Conservation (phyloP, 2,888 invertebrate species). For the Nomada flava region DNA sequence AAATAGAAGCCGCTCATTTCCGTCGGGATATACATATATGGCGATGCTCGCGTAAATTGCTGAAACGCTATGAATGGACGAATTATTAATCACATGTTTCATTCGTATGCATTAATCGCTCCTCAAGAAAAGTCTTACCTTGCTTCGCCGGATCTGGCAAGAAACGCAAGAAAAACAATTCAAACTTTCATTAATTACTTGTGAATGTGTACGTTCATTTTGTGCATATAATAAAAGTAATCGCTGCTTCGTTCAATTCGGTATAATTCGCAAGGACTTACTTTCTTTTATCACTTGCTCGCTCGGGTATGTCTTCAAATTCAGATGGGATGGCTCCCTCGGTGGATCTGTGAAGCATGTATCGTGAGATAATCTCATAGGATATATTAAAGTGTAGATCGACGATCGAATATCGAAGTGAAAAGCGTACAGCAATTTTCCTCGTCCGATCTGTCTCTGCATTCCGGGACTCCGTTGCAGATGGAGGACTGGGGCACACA, state of each 20-base stretch:
- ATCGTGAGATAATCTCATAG: too few species aligned
- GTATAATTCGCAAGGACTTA: constrained; percentile 85
- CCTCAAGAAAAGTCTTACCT: constrained; percentile 76
- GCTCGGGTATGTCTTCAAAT: constrained; percentile 91
- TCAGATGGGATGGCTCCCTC: constrained; percentile 84
- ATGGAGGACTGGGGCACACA: constrained; percentile 84
- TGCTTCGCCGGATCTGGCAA: constrained; percentile 79
- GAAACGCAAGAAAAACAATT: constrained; percentile 76
- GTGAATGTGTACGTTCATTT: neutral
- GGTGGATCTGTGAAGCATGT: constrained; percentile 75
- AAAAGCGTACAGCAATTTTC: constrained; percentile 82
- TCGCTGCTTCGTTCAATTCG: neutral
- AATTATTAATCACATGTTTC: constrained; percentile 29
- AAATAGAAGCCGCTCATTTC: too few species aligned
- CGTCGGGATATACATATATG: too few species aligned
- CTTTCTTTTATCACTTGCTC: constrained; percentile 93
- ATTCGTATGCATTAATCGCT: constrained; percentile 35
- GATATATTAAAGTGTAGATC: neutral
- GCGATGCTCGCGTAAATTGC: neutral
- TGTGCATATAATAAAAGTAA: neutral
- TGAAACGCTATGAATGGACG: neutral
- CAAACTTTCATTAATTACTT: constrained; percentile 70
- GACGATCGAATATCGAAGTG: neutral
- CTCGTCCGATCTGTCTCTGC: constrained; percentile 87
- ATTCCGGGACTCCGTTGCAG: constrained; percentile 86